Evolutionary conservation across 2,797 vertebrate species (phyloP).

Genomic region (Acanthurus tractus): DNA sequence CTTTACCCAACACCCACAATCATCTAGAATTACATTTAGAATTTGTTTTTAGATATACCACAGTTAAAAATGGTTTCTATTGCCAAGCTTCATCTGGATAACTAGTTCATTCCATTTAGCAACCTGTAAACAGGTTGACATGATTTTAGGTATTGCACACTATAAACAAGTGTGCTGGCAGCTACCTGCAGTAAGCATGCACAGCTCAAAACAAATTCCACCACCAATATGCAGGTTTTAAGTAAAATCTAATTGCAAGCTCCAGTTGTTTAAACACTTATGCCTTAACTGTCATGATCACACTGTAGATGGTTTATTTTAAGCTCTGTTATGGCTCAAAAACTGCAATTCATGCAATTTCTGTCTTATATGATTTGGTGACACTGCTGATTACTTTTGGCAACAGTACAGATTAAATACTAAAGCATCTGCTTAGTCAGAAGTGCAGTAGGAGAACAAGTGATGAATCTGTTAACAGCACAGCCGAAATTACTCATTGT

Average conservation of each 20-base stretch:
- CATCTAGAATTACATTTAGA: too few species aligned
- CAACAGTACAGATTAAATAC: background rate
- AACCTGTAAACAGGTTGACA: background rate
- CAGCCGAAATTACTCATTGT: background rate
- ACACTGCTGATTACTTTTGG: background rate
- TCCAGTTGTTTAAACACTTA: background rate
- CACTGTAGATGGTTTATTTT: background rate
- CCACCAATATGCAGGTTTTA: too few species aligned
- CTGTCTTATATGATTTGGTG: background rate
- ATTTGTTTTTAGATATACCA: constrained; percentile 5
- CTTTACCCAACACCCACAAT: background rate
- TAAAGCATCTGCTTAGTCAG: background rate
- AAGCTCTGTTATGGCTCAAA: background rate
- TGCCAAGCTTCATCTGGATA: background rate
- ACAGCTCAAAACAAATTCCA: background rate
- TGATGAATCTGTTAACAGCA: background rate
- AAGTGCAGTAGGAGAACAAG: background rate
- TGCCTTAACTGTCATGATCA: background rate
- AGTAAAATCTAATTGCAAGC: background rate
- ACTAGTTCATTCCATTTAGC: background rate
- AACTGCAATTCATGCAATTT: background rate
- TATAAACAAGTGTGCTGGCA: background rate
- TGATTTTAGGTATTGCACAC: background rate
- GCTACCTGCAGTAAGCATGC: background rate
- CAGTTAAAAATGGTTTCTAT: background rate